phyloP scores from a whole-genome alignment of 92 coral and sea anemone species.

The Epizoanthus stellaris region DNA sequence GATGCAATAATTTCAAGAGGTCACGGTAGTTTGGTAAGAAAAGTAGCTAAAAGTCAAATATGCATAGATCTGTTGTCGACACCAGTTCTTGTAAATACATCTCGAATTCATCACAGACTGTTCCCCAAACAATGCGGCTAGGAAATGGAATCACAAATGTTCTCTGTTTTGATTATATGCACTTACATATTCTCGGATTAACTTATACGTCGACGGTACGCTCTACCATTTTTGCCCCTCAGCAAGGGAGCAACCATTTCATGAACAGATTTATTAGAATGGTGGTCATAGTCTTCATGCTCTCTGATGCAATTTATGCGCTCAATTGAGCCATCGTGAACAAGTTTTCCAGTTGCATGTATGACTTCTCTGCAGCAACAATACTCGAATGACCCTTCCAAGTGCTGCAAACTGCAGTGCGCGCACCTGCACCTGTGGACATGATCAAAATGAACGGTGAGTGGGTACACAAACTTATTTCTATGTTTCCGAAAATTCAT shows the following conservation, averaged over 20 bases:
- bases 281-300: neutral
- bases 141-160: too few species aligned
- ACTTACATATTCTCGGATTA: neutral
- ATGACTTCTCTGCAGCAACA: neutral
- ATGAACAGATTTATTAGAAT: neutral
- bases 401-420: too few species aligned
- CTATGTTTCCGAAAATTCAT: neutral
- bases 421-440: too few species aligned
- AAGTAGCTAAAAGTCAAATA: too few species aligned
- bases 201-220: neutral
- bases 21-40: too few species aligned
- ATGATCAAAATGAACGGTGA: neutral
- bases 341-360: neutral
- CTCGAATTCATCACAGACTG: too few species aligned
- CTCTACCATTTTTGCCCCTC: neutral
- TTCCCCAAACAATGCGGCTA: too few species aligned
- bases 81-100: too few species aligned
- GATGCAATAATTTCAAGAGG: too few species aligned
- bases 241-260: neutral
- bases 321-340: neutral
- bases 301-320: neutral
- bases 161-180: neutral
- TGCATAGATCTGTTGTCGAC: too few species aligned
- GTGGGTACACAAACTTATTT: too few species aligned
- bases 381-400: too few species aligned